Percentiles rank a stretch among this genome's conserved stretches.
Evolutionary conservation across 2,888 invertebrate species (phyloP).

Genomic region (Erebia ligea): DNA sequence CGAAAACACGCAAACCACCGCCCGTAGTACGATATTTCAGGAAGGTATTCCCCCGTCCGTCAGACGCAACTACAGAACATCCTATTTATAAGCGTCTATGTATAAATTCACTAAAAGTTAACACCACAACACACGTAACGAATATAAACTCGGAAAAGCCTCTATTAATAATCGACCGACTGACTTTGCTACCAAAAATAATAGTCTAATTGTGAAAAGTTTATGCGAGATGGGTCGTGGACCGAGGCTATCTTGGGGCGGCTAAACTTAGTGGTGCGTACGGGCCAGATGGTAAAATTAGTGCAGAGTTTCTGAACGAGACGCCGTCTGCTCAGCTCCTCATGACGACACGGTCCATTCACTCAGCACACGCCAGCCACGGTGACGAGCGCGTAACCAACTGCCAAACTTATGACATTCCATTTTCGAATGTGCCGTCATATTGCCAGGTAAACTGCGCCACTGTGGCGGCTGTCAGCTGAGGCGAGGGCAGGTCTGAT

Average conservation of each 20-base stretch:
- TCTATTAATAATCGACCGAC: slow-evolving; percentile 85
- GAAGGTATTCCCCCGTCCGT: slow-evolving; percentile 84
- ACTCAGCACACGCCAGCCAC: slow-evolving; percentile 68
- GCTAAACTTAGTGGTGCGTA: slow-evolving; percentile 84
- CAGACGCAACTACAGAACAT: slow-evolving; percentile 83
- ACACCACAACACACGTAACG: slow-evolving; percentile 84
- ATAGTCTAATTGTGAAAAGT: slow-evolving; percentile 85
- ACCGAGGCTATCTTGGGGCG: slow-evolving; percentile 83
- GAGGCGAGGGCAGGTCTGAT: slow-evolving; percentile 35
- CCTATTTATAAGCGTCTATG: slow-evolving; percentile 84
- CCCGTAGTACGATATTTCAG: slow-evolving; percentile 83
- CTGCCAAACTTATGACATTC: slow-evolving; percentile 82
- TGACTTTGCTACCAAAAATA: slow-evolving; percentile 85
- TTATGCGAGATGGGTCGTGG: slow-evolving; percentile 84
- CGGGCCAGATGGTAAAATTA: slow-evolving; percentile 82
- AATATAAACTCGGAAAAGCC: slow-evolving; percentile 84
- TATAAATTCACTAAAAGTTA: slow-evolving; percentile 84
- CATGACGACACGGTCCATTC: slow-evolving; percentile 78
- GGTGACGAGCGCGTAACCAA: slow-evolving; percentile 61
- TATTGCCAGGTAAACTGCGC: slow-evolving; percentile 58
- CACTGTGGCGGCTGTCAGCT: slow-evolving; percentile 33
- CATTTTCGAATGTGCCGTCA: slow-evolving; percentile 67
- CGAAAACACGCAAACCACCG: slow-evolving; percentile 80
- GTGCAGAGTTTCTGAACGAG: slow-evolving; percentile 73
- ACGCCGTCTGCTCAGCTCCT: slow-evolving; percentile 76